These are phyloP conservation scores for Allygus modestus DNA, from an alignment of 2,888 invertebrate species.

Conservation along the genomic window DNA sequence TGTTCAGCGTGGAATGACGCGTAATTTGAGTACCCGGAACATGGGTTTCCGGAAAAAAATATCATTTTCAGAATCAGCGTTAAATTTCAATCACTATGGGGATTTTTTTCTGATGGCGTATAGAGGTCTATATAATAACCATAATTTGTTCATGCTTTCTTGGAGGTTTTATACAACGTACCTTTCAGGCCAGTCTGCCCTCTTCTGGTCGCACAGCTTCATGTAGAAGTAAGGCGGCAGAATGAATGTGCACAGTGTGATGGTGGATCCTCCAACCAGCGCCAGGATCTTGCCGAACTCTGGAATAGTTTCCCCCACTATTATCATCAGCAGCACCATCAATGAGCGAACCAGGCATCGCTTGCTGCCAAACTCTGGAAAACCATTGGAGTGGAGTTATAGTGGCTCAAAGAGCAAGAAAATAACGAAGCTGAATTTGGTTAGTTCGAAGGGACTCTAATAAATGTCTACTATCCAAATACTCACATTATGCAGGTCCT, in stretches of 20 bases:
- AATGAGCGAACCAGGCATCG: slow-evolving; percentile 78
- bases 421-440: slow-evolving; percentile 82
- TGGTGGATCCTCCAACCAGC: slow-evolving; percentile 84
- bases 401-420: background rate
- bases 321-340: slow-evolving; percentile 79
- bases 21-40: too few relatives aligned
- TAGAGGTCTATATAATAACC: too few relatives aligned
- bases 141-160: too few relatives aligned
- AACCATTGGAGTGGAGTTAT: slow-evolving; percentile 6
- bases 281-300: slow-evolving; percentile 83
- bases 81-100: too few relatives aligned
- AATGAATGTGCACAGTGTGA: slow-evolving; percentile 83
- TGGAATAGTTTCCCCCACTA: slow-evolving; percentile 83
- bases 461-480: slow-evolving; percentile 78
- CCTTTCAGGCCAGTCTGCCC: slow-evolving; percentile 75
- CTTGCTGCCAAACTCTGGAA: slow-evolving; percentile 80
- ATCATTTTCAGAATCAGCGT: too few relatives aligned
- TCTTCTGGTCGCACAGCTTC: slow-evolving; percentile 77
- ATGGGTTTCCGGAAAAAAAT: too few relatives aligned
- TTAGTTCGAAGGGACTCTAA: slow-evolving; percentile 79
- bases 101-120: too few relatives aligned
- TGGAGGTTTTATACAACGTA: slow-evolving; percentile 71
- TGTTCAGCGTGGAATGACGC: too few relatives aligned
- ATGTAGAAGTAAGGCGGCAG: slow-evolving; percentile 84
- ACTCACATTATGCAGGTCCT: too few relatives aligned